Evolutionary conservation across 2,113 vertebrate genomes (phyloP).

Genomic region (Nothobranchius furzeri): DNA sequence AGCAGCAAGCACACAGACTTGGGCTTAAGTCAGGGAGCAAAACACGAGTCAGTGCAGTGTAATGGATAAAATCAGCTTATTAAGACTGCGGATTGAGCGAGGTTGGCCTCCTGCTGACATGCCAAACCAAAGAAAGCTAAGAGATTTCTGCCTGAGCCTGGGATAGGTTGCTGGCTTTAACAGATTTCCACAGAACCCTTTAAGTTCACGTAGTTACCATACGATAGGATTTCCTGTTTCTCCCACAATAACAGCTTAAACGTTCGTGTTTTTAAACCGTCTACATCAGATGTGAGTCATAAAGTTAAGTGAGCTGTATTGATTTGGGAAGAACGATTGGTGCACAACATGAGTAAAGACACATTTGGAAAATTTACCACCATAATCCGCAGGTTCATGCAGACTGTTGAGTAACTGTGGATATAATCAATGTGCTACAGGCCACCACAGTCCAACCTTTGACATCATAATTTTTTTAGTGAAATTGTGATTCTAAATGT

Average conservation of each 20-base stretch:
- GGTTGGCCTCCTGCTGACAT: not conserved
- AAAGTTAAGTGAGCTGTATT: slow-evolving; percentile 18
- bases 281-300: slow-evolving; percentile 5
- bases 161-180: slow-evolving; percentile 13
- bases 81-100: not conserved
- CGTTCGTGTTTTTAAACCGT: slow-evolving; percentile 33
- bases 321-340: not conserved
- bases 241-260: slow-evolving; percentile 9
- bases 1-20: not conserved
- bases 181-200: slow-evolving; percentile 7
- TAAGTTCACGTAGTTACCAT: slow-evolving; percentile 6
- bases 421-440: too few species aligned
- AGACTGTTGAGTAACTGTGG: too few species aligned
- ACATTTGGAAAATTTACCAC: too few species aligned
- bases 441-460: too few species aligned
- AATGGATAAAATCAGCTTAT: not conserved
- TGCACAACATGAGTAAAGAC: not conserved
- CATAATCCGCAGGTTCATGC: too few species aligned
- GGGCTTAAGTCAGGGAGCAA: not conserved
- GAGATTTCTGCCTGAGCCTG: slow-evolving; percentile 10
- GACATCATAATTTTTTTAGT: too few species aligned
- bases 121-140: slow-evolving; percentile 8
- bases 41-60: not conserved
- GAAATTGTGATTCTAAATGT: too few species aligned
- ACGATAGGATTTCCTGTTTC: slow-evolving; percentile 7